Evolutionary conservation across 2,113 vertebrate genomes (phyloP).

Genomic region (Edolisoma coerulescens): DNA sequence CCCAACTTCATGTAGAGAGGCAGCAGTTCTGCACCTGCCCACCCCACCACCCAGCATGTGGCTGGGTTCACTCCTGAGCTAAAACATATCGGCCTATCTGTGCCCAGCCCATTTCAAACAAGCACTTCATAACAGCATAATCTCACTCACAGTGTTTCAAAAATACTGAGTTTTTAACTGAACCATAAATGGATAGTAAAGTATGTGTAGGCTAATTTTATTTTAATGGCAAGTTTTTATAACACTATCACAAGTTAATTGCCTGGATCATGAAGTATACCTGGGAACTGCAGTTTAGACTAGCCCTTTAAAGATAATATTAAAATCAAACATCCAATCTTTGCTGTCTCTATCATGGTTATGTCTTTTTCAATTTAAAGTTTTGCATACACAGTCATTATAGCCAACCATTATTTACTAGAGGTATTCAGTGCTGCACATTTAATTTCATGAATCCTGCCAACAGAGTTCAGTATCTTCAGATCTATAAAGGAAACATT

Average conservation of each 20-base stretch:
- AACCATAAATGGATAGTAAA: not conserved
- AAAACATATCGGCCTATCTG: not conserved
- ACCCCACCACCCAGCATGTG: fast-evolving
- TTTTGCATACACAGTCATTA: not conserved
- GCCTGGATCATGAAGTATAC: not conserved
- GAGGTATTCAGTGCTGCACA: not conserved
- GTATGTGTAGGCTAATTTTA: not conserved
- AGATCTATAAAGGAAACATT: not conserved
- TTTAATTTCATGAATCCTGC: not conserved
- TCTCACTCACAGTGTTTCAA: not conserved
- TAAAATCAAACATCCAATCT: not conserved
- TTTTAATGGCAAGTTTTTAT: not conserved
- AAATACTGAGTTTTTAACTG: not conserved
- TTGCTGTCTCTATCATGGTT: not conserved
- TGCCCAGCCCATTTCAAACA: not conserved
- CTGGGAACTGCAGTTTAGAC: not conserved
- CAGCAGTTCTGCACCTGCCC: not conserved
- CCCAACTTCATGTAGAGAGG: not conserved
- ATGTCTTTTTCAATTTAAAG: not conserved
- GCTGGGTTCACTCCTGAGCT: not conserved
- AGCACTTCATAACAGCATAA: not conserved
- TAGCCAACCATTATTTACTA: not conserved
- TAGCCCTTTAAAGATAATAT: not conserved
- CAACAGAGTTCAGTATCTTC: not conserved
- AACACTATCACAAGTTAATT: not conserved